Evolutionary conservation across 2,113 vertebrate species (phyloP), one percentile per base, ranked within the genome.

Genomic region (Pycnonotus jocosus): DNA sequence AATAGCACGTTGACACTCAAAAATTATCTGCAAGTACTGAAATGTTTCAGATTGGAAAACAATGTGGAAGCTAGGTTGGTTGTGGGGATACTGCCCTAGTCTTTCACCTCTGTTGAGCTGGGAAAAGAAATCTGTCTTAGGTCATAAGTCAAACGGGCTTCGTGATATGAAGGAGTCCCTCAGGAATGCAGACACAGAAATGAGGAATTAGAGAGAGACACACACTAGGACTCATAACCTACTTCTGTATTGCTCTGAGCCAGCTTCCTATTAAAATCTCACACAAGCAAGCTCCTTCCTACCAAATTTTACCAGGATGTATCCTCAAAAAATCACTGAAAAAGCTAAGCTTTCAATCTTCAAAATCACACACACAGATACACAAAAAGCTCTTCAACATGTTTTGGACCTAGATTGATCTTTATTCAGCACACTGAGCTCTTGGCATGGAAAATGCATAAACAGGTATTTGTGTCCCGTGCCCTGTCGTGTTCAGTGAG

Each of bases 121-220:
- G 27, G 42, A 78, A 86, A 90, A 66, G 86, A 81, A 44, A 44
- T 86, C 40, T 85, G 81, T 37, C 33, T 72, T 82, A 62, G 57
- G 80, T 85, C 83, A n/a, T 42, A 92, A 86, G 86, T 88, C 89
- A 95, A 95, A 94, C 40, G n/a, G 71, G 58, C 82, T 86, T 62
- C 4, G 2, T 81, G 69, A 87, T 87, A 80, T 18, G 54, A 92
- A 84, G 62, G 56, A 88, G 82, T 93, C 90, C 70, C 92, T 94
- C 72, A 83, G 79, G 90, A 94, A 68, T 0, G 1, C 60, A 80
- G 57, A 31, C 28, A 72, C 60, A 92, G 56, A 95, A 96, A 92
- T 64, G 58, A 90, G 62, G 71, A 88, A 89, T 23, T 79, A 92
- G 42, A 76, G 66, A 93, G 27, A 79, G 5, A 62, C 15, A 81